A percentile compares a stretch with the other conserved stretches of the same genome.
Conservation (phyloP, 2,888 invertebrate genomes). For the Agelastica alni region DNA sequence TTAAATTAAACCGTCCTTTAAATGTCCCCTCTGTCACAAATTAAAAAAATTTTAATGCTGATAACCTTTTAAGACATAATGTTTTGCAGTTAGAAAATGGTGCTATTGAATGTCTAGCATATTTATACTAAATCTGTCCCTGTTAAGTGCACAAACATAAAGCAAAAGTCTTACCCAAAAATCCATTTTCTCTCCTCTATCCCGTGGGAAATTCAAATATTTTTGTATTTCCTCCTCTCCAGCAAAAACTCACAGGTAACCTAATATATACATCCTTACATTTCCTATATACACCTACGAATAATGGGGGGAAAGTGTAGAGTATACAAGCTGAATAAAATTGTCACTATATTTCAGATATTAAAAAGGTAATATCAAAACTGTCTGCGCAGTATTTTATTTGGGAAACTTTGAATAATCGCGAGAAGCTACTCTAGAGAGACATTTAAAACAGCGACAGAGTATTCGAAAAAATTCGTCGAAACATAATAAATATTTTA, state of each 20-base stretch:
- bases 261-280: slow-evolving; percentile 46
- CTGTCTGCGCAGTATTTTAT: slow-evolving; percentile 20
- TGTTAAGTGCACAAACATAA: slow-evolving; percentile 25
- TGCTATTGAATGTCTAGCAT: no score
- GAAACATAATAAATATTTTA: no score
- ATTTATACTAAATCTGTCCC: background rate
- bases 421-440: background rate
- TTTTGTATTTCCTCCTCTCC: slow-evolving; percentile 45
- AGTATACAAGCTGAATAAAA: slow-evolving; percentile 22
- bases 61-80: no score
- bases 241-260: slow-evolving; percentile 44
- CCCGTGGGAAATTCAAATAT: slow-evolving; percentile 55
- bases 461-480: no score
- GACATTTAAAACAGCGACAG: no score
- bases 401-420: background rate
- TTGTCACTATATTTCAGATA: slow-evolving; percentile 34
- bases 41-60: no score
- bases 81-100: no score
- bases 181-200: slow-evolving; percentile 48
- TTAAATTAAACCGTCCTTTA: no score
- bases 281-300: slow-evolving; percentile 33
- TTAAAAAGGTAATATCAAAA: slow-evolving; percentile 52
- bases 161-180: slow-evolving; percentile 45
- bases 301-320: slow-evolving; percentile 46
- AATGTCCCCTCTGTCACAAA: no score